phyloP scores from a whole-genome alignment of 2,888 invertebrate species.

The Mylabris sibirica region DNA sequence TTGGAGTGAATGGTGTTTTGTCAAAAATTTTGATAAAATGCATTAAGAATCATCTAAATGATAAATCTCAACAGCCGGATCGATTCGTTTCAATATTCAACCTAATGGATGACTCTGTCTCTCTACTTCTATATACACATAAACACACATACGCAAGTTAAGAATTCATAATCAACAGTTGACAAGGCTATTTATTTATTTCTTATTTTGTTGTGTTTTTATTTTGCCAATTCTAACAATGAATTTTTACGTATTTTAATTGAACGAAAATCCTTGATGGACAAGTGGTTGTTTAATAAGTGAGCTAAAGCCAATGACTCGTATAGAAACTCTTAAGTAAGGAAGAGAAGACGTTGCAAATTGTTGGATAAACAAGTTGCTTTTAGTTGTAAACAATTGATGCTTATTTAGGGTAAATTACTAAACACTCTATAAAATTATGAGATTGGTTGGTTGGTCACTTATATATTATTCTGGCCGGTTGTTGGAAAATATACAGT shows the following conservation, averaged over 20 bases:
- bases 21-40: conserved; percentile 36
- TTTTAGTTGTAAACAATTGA: conserved; percentile 13
- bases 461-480: background rate
- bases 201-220: background rate
- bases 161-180: conserved; percentile 14
- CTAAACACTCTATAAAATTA: conserved; percentile 16
- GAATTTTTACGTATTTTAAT: background rate
- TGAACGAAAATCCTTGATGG: background rate
- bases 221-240: background rate
- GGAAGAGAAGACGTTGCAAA: background rate
- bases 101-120: conserved; percentile 13
- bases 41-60: conserved; percentile 31
- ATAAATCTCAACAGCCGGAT: conserved; percentile 18
- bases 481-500: conserved; percentile 36
- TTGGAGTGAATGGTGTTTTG: conserved; percentile 34
- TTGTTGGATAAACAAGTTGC: background rate
- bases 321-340: background rate
- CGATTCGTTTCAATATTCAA: conserved; percentile 18
- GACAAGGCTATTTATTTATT: conserved; percentile 13
- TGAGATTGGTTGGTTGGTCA: conserved; percentile 6
- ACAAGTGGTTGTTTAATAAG: background rate
- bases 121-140: too few species aligned
- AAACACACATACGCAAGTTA: background rate
- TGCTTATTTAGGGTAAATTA: conserved; percentile 4
- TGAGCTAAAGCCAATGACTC: background rate